A percentile compares a stretch with the other conserved stretches of the same genome.
Conservation (phyloP, 2,888 invertebrate species). For the Sceliomorpha sp. region DNA sequence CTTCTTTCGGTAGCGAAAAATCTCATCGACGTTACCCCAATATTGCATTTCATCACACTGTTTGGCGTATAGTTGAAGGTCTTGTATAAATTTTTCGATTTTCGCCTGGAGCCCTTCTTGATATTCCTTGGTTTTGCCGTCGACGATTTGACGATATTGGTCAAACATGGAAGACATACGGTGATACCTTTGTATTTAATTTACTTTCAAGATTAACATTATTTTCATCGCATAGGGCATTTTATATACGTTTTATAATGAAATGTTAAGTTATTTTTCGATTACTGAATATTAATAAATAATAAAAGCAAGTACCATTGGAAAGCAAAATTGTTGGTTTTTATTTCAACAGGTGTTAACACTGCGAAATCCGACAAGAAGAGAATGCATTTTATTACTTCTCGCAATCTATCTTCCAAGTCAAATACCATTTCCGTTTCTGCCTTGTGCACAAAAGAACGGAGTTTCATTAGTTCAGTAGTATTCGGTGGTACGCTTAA, state of each 20-base stretch:
- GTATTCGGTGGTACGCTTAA: constrained; percentile 91
- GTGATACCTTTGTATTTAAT: constrained; percentile 82
- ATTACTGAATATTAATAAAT: neutral
- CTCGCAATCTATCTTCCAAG: constrained; percentile 88
- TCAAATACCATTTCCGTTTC: constrained; percentile 86
- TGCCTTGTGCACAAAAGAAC: constrained; percentile 88
- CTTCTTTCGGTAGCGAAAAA: constrained; percentile 90
- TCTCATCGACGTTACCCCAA: constrained; percentile 92
- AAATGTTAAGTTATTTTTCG: neutral
- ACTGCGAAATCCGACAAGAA: constrained; percentile 92
- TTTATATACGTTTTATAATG: constrained; percentile 9
- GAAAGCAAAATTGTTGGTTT: constrained; percentile 92
- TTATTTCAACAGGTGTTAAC: constrained; percentile 91
- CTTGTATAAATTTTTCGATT: constrained; percentile 90
- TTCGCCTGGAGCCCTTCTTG: constrained; percentile 89
- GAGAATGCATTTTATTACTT: constrained; percentile 87
- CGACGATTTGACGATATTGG: constrained; percentile 89
- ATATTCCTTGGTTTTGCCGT: constrained; percentile 91
- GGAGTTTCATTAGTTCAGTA: constrained; percentile 91
- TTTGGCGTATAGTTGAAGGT: constrained; percentile 88
- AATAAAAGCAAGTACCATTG: constrained; percentile 85
- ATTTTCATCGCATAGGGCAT: no score
- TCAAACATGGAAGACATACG: constrained; percentile 90
- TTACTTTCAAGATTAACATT: constrained; percentile 1
- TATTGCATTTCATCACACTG: constrained; percentile 92